Conservation (phyloP, 1,140 invertebrate species). For the Drosophila aff. region DNA sequence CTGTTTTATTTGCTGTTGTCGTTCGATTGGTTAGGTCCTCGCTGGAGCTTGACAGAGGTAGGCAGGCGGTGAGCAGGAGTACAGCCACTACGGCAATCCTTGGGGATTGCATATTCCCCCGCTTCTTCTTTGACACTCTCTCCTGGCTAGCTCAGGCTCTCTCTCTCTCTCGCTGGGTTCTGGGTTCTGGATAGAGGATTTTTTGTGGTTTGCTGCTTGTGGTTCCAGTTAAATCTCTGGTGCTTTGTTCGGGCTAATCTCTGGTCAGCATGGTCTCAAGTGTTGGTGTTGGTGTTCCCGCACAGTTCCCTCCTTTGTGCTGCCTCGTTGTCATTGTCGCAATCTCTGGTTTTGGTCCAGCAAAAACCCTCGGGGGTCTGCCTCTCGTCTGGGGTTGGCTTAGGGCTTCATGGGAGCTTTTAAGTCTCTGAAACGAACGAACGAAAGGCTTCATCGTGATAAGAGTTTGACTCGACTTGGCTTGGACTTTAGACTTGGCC, state of each 20-base stretch:
- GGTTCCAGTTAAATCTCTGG: neutral
- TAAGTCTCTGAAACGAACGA: slow-evolving; percentile 20
- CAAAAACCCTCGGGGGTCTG: neutral
- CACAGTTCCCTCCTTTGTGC: slow-evolving; percentile 23
- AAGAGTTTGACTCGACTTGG: neutral
- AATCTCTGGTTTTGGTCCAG: slow-evolving; percentile 18
- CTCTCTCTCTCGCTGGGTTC: neutral
- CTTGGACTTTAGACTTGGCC: slow-evolving; percentile 10
- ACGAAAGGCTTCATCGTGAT: slow-evolving; percentile 5
- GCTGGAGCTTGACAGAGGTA: neutral
- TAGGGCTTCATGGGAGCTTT: neutral
- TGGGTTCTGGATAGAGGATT: neutral
- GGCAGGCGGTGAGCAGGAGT: slow-evolving; percentile 28
- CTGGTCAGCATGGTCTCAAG: slow-evolving; percentile 28
- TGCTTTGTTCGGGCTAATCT: slow-evolving; percentile 13
- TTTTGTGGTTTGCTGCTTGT: neutral
- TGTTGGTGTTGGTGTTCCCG: slow-evolving; percentile 21
- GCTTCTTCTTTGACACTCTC: neutral
- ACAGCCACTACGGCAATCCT: slow-evolving; percentile 23
- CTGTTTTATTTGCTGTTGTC: neutral
- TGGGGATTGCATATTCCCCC: slow-evolving; percentile 19
- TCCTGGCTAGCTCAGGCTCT: neutral
- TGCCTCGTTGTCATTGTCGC: slow-evolving; percentile 40
- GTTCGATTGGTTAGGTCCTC: neutral
- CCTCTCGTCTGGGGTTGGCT: neutral